These are phyloP conservation scores for Gorsachius magnificus DNA, from an alignment of 2,797 vertebrate genomes.

Conservation along the genomic window DNA sequence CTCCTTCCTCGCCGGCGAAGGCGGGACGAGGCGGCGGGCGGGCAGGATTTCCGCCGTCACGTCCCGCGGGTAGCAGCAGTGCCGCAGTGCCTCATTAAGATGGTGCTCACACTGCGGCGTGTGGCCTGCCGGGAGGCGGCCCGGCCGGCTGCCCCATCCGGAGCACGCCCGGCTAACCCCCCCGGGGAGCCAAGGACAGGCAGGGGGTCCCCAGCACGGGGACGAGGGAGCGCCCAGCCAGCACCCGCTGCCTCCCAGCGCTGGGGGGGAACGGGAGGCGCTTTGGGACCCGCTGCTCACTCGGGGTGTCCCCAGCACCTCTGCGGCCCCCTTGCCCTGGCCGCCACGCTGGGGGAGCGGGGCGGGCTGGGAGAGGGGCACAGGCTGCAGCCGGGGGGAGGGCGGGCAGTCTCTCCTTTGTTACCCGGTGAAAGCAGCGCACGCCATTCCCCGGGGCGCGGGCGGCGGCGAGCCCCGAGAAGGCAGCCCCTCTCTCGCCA, in stretches of 20 bases:
- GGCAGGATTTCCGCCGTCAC: slow-evolving; percentile 67
- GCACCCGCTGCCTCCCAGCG: not conserved
- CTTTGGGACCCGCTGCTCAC: not conserved
- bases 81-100: slow-evolving; percentile 32
- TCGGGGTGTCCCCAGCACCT: not conserved
- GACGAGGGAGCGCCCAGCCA: not conserved
- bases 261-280: no score
- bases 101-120: not conserved
- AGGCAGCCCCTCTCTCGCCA: not conserved
- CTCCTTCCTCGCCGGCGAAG: not conserved
- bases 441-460: not conserved
- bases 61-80: slow-evolving; percentile 3
- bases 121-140: not conserved
- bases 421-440: not conserved
- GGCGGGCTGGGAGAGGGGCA: no score
- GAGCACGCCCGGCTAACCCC: not conserved
- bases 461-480: not conserved
- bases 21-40: not conserved
- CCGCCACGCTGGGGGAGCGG: not conserved
- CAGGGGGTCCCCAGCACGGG: rapidly evolving
- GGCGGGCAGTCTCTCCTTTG: not conserved
- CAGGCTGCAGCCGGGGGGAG: not conserved
- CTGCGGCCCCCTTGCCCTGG: not conserved
- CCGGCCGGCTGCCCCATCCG: no score
- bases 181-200: not conserved